A percentile compares a stretch with the other conserved stretches of the same genome.
These are phyloP conservation scores for Antheraea yamamai DNA, from an alignment of 2,888 invertebrate genomes.

Conservation along the genomic window DNA sequence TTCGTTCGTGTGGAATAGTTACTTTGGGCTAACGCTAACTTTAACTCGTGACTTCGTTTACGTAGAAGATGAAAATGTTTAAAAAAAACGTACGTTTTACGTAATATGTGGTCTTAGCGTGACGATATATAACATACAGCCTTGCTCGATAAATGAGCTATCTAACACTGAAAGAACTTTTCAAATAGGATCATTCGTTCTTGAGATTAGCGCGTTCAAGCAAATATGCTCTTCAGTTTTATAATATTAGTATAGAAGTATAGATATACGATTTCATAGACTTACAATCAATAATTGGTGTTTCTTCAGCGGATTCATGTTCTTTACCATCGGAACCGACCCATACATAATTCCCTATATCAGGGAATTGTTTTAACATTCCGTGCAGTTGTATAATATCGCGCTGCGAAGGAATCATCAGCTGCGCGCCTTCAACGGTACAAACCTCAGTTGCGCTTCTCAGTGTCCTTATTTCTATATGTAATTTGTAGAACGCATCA, in stretches of 20 bases:
- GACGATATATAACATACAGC: too few species aligned
- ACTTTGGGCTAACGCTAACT: too few species aligned
- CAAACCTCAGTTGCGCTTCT: conserved; percentile 32
- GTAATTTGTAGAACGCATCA: conserved; percentile 52
- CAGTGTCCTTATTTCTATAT: conserved; percentile 32
- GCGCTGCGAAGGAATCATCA: conserved; percentile 36
- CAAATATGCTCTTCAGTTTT: too few species aligned
- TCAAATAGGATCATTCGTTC: too few species aligned
- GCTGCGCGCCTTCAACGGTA: conserved; percentile 38
- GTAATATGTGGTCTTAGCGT: too few species aligned
- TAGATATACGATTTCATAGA: conserved; percentile 5
- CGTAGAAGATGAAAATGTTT: too few species aligned
- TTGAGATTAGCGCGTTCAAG: too few species aligned
- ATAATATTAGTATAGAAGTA: not conserved
- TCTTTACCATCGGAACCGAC: conserved; percentile 37
- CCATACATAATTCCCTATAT: conserved; percentile 42
- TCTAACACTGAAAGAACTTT: too few species aligned
- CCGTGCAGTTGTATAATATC: conserved; percentile 43
- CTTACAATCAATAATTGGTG: conserved; percentile 38
- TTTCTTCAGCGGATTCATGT: conserved; percentile 42
- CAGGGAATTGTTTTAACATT: conserved; percentile 49
- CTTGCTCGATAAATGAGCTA: too few species aligned
- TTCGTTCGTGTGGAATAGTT: too few species aligned
- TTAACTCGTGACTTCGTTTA: too few species aligned
- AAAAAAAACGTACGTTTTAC: too few species aligned